Evolutionary conservation across 2,113 vertebrate species (phyloP), one percentile per base, ranked within the genome.

Genomic region (Podarcis raffonei): DNA sequence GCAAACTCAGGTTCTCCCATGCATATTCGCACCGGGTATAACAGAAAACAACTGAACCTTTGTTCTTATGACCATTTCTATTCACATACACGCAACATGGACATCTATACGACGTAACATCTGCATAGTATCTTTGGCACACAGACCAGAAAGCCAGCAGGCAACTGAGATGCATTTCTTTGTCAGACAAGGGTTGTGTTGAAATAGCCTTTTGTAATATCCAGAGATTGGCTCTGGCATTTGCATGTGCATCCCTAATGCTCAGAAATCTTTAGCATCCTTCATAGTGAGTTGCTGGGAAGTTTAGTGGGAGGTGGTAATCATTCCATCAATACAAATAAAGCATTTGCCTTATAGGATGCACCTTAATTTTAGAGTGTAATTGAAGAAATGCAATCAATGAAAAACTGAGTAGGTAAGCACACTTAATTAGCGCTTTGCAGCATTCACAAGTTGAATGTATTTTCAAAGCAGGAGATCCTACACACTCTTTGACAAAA

Each of bases 241-340:
- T 78, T 32, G 78, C 91, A 83, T 5, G 8, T 87, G 84, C 86
- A 59, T 25, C 76, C 90, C 84, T 88, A 87, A 90, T 83, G 57
- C 53, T 86, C 30, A 90, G 86, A 74, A 48, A 91, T 87, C 92
- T 94, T 91, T 90, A 90, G 32, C 20, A 84, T 42, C 37, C 25
- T 92, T 92, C 84, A 37, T 0, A n/a, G 59, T 90, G 62, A 68
- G 87, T 86, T 42, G 66, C 57, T 85, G 25, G 15, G 68, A 93
- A 93, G 30, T 76, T 92, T 93, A 92, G 48, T 65, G 68, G 30
- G 72, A 37, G 6, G 23, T 89, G 83, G 59, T 91, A 91, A 93
- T 93, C 25, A 86, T 92, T 93, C 93, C 59, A 89, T 93, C 86
- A 89, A 88, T 93, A 89, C 71, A 94, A 93, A 92, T 69, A 91